Conservation (phyloP, 2,113 vertebrate genomes). For the Tinamus guttatus region DNA sequence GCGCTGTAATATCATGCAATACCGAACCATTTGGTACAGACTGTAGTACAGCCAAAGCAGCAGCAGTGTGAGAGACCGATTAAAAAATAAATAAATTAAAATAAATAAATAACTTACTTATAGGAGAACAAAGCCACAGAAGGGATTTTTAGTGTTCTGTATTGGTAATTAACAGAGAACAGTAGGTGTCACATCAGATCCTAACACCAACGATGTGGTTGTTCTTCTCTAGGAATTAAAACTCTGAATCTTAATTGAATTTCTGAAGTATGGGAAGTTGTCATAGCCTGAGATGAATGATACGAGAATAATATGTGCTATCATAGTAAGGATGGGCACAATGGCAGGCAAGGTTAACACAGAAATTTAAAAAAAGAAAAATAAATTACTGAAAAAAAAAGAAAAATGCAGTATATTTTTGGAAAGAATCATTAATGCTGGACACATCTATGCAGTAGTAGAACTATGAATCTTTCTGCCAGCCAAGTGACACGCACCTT, state of each 20-base stretch:
- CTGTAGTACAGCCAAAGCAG: not conserved
- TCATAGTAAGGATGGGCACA: not conserved
- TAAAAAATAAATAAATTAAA: not conserved
- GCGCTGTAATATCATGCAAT: not conserved
- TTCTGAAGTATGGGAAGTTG: slow-evolving; percentile 14
- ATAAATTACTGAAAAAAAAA: not conserved
- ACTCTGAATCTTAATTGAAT: not conserved
- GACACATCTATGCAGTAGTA: slow-evolving; percentile 4
- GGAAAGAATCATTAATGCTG: not conserved
- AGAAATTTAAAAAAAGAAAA: slow-evolving; percentile 13
- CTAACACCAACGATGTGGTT: not conserved
- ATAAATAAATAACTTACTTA: not conserved
- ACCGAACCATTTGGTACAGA: not conserved
- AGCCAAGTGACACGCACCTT: not conserved
- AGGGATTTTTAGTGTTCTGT: not conserved
- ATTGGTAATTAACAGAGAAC: not conserved
- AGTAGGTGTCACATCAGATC: not conserved
- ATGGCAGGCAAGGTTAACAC: not conserved
- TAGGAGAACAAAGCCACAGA: slow-evolving; percentile 1
- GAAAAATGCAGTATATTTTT: not conserved
- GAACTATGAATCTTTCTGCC: not conserved
- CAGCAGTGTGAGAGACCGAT: not conserved
- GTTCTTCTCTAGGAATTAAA: slow-evolving; percentile 1
- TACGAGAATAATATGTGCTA: not conserved
- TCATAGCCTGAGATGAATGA: not conserved